These are phyloP conservation scores for Amblyteles armatorius DNA, from an alignment of 2,888 invertebrate species.

Conservation along the genomic window DNA sequence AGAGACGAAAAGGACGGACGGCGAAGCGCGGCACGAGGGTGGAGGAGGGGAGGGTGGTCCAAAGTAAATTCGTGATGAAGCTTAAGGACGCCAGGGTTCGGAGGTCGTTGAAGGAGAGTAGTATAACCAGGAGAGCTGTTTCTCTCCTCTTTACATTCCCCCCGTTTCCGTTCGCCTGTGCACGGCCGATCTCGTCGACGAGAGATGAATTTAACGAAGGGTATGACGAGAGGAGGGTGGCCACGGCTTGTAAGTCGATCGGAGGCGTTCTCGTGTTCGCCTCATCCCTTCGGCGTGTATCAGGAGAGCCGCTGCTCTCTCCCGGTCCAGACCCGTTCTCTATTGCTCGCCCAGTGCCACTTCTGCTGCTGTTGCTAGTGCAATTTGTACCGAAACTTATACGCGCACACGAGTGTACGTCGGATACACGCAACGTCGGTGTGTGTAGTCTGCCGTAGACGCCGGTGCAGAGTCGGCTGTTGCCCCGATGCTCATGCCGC, in stretches of 20 bases:
- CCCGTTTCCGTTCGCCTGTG: not conserved
- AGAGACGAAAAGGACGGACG: not conserved
- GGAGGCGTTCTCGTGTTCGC: conserved; percentile 43
- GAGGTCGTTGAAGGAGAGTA: conserved; percentile 1
- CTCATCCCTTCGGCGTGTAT: conserved; percentile 19
- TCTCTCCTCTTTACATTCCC: not conserved
- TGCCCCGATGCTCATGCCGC: conserved; percentile 21
- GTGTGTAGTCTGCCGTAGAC: not conserved
- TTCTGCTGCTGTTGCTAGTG: conserved; percentile 26
- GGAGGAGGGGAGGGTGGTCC: no score
- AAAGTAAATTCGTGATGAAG: conserved; percentile 40
- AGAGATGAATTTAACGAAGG: conserved; percentile 48
- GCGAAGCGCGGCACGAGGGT: not conserved
- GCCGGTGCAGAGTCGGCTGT: not conserved
- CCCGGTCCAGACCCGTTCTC: conserved; percentile 33
- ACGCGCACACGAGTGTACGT: conserved; percentile 41
- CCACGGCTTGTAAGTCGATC: conserved; percentile 47
- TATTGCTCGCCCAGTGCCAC: conserved; percentile 37
- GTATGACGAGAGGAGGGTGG: conserved; percentile 35
- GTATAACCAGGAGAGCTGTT: conserved; percentile 2
- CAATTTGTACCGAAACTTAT: conserved; percentile 61
- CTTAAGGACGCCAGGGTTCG: conserved; percentile 24
- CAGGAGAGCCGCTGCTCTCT: conserved; percentile 30
- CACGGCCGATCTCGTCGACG: conserved; percentile 35
- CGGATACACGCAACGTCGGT: conserved; percentile 13